phyloP scores from a whole-genome alignment of 92 coral and sea anemone genomes.

The Palythoa caribaeorum region DNA sequence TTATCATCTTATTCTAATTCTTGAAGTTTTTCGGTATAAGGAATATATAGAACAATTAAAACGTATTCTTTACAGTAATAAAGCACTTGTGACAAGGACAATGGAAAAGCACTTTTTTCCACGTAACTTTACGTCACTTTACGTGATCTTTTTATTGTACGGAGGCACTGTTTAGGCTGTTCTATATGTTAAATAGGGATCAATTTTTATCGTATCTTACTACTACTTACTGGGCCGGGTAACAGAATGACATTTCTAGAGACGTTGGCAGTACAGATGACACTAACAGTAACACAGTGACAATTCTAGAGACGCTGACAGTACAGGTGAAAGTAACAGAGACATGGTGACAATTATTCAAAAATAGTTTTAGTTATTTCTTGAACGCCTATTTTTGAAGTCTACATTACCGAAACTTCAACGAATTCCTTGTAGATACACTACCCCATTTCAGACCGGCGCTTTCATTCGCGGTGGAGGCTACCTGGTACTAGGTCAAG shows the following conservation, averaged over 20 bases:
- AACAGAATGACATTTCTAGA: not conserved
- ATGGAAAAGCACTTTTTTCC: too few species aligned
- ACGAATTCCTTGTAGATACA: conserved; percentile 39
- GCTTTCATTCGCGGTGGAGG: conserved; percentile 94
- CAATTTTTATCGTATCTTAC: not conserved
- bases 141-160: too few species aligned
- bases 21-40: too few species aligned
- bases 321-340: not conserved
- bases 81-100: too few species aligned
- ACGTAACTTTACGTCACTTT: too few species aligned
- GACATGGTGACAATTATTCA: not conserved
- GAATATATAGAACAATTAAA: too few species aligned
- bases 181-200: not conserved
- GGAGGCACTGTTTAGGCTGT: too few species aligned
- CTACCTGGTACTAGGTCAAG: conserved; percentile 94
- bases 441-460: conserved; percentile 80
- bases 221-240: not conserved
- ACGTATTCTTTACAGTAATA: too few species aligned
- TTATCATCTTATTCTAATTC: too few species aligned
- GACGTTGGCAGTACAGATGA: not conserved
- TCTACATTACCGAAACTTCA: not conserved
- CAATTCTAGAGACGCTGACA: too few species aligned
- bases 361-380: not conserved
- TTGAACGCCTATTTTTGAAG: not conserved
- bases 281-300: too few species aligned